Evolutionary conservation across 2,888 invertebrate species (phyloP).

Genomic region (Chesias legatella): DNA sequence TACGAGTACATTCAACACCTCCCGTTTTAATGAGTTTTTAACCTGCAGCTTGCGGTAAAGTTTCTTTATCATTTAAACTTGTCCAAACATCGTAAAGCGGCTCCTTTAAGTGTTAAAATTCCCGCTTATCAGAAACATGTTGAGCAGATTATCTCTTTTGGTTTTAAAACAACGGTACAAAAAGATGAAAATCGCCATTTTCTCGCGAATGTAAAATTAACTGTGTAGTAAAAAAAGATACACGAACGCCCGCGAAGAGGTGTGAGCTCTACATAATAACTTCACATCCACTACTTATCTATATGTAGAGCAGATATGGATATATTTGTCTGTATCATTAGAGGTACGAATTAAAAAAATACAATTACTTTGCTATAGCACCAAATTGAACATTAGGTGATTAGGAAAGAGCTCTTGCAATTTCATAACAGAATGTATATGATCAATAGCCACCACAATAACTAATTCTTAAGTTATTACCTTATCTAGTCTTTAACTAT

Average conservation of each 20-base stretch:
- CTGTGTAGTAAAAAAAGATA: slow-evolving; percentile 3
- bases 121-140: slow-evolving; percentile 26
- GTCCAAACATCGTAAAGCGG: slow-evolving; percentile 25
- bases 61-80: slow-evolving; percentile 19
- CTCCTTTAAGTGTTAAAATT: slow-evolving; percentile 22
- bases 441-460: no score
- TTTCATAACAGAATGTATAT: no score
- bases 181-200: slow-evolving; percentile 17
- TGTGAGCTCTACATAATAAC: no score
- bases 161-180: slow-evolving; percentile 25
- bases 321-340: no score
- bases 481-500: no score
- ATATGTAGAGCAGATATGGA: no score
- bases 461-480: no score
- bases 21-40: slow-evolving; percentile 18
- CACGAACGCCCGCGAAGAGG: slow-evolving; percentile 3
- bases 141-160: slow-evolving; percentile 20
- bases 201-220: slow-evolving; percentile 5
- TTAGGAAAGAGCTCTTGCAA: no score
- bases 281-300: no score
- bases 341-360: no score
- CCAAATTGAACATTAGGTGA: no score
- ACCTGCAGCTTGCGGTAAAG: slow-evolving; percentile 10
- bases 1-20: slow-evolving; percentile 5
- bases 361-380: no score